A percentile compares a stretch with the other conserved stretches of the same genome.
phyloP scores from a whole-genome alignment of 2,888 invertebrate genomes.

The Hanleya hanleyi region DNA sequence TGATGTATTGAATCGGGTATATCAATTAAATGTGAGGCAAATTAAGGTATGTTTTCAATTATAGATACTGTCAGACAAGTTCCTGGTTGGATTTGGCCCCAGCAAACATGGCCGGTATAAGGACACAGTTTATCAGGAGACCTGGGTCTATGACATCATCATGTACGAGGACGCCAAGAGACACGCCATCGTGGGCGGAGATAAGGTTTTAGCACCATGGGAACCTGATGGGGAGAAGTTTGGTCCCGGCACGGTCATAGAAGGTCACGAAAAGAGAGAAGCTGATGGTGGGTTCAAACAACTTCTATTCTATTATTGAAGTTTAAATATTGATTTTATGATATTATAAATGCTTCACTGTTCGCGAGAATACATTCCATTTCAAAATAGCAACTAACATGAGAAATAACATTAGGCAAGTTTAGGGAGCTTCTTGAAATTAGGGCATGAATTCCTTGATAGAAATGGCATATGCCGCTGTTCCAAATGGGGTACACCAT shows the following conservation, averaged over 20 bases:
- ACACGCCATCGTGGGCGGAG: slow-evolving; percentile 67
- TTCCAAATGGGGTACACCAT: no score
- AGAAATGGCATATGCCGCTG: no score
- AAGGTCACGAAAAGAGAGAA: slow-evolving; percentile 66
- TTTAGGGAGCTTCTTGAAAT: no score
- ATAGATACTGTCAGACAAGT: slow-evolving; percentile 65
- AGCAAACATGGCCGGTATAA: slow-evolving; percentile 67
- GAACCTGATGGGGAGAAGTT: slow-evolving; percentile 68
- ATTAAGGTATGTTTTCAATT: slow-evolving; percentile 2
- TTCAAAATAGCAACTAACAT: no score
- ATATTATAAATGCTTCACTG: no score
- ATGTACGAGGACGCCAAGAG: slow-evolving; percentile 67
- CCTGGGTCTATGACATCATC: slow-evolving; percentile 70
- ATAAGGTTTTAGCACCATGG: slow-evolving; percentile 69
- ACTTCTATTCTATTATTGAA: no score
- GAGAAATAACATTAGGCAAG: no score
- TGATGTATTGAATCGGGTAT: no score
- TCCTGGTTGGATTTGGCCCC: slow-evolving; percentile 70
- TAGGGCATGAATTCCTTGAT: no score
- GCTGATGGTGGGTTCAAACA: slow-evolving; percentile 57
- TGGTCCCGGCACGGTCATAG: slow-evolving; percentile 68
- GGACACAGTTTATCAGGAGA: slow-evolving; percentile 71
- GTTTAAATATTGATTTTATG: no score
- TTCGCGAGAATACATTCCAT: no score
- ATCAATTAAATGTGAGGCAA: no score